These are phyloP conservation scores for Micrasema minimum DNA, from an alignment of 1,140 invertebrate species.

Conservation along the genomic window DNA sequence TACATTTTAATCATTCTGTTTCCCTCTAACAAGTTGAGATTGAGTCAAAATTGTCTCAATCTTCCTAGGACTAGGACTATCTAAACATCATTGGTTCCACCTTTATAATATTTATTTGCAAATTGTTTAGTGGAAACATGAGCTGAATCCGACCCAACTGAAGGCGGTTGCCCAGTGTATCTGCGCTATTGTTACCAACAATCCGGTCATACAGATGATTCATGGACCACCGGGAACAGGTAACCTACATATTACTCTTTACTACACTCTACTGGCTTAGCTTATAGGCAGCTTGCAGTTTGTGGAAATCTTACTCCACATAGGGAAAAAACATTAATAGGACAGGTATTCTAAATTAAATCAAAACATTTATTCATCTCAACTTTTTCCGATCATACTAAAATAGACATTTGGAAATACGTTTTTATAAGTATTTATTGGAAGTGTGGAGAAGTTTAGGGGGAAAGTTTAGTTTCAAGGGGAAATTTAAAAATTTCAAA, in stretches of 20 bases:
- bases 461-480: too few relatives aligned
- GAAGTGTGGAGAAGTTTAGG: too few relatives aligned
- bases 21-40: too few relatives aligned
- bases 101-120: slow-evolving; percentile 29
- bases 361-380: too few relatives aligned
- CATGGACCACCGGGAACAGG: slow-evolving; percentile 35
- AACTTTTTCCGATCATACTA: too few relatives aligned
- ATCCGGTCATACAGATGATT: slow-evolving; percentile 17
- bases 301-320: background rate
- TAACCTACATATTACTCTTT: background rate
- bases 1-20: too few relatives aligned
- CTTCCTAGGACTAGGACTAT: too few relatives aligned
- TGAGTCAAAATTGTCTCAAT: too few relatives aligned
- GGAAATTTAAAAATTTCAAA: too few relatives aligned
- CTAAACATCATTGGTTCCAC: background rate
- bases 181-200: slow-evolving; percentile 52
- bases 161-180: slow-evolving; percentile 58
- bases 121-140: slow-evolving; percentile 57
- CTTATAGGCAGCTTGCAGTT: too few relatives aligned
- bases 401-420: too few relatives aligned
- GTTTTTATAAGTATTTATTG: too few relatives aligned
- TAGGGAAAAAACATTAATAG: background rate
- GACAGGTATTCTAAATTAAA: background rate
- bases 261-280: background rate
- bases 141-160: slow-evolving; percentile 59